Conservation (phyloP, 2,888 invertebrate genomes). For the Epiblema foenella region DNA sequence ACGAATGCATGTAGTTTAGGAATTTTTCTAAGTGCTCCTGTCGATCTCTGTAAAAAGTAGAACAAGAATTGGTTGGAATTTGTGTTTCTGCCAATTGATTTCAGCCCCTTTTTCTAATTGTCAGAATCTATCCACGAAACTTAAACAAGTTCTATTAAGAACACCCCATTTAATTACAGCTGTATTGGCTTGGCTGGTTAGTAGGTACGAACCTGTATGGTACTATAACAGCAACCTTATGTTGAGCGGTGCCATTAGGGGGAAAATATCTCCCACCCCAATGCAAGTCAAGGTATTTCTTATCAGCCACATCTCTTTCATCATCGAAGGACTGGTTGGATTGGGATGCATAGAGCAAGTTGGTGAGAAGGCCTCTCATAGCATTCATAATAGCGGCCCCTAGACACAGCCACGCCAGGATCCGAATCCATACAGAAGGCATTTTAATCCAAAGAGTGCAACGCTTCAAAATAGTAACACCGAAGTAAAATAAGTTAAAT, state of each 20-base stretch:
- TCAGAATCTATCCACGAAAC: too few relatives aligned
- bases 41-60: constrained; percentile 86
- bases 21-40: constrained; percentile 94
- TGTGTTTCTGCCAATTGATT: background rate
- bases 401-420: background rate
- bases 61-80: background rate
- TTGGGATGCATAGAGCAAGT: background rate
- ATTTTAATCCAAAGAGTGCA: background rate
- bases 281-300: constrained; percentile 87
- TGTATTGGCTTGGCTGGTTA: background rate
- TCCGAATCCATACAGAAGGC: background rate
- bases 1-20: constrained; percentile 96
- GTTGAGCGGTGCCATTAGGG: constrained; percentile 88
- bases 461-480: background rate
- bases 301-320: constrained; percentile 86
- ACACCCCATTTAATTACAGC: too few relatives aligned
- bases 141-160: too few relatives aligned
- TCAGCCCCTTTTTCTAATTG: background rate
- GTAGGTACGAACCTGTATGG: constrained; percentile 89
- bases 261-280: constrained; percentile 94
- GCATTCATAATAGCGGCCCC: constrained; percentile 5
- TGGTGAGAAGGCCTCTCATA: background rate
- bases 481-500: too few relatives aligned
- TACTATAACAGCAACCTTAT: constrained; percentile 95
- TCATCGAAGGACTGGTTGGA: background rate